Conservation (phyloP, 2,113 vertebrate genomes). For the Vidua chalybeata region DNA sequence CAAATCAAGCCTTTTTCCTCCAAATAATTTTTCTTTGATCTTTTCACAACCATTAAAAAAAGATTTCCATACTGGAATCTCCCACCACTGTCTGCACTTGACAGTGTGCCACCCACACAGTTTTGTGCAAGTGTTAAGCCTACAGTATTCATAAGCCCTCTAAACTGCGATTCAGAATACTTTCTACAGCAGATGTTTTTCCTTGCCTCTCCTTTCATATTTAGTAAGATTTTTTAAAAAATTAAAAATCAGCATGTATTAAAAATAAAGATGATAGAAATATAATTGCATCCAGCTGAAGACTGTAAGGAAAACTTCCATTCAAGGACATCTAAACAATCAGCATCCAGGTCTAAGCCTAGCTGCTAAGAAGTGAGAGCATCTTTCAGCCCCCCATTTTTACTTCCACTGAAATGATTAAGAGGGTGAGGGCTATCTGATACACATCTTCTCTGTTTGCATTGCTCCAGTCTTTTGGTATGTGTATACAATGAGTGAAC, state of each 20-base stretch:
- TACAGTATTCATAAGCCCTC: background rate
- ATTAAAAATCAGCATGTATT: background rate
- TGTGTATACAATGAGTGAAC: background rate
- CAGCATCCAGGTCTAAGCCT: background rate
- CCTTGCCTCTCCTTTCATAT: conserved; percentile 33
- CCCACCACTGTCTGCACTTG: conserved; percentile 41
- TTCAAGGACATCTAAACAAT: background rate
- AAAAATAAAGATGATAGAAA: conserved; percentile 30
- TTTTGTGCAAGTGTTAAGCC: conserved; percentile 30
- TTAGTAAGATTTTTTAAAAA: background rate
- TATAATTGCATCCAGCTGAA: conserved; percentile 36
- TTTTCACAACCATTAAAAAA: background rate
- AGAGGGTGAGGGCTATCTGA: background rate
- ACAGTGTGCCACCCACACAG: conserved; percentile 3
- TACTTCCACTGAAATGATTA: background rate
- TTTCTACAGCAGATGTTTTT: conserved; percentile 47
- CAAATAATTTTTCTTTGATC: background rate
- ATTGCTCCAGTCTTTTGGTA: background rate
- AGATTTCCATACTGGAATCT: conserved; percentile 12
- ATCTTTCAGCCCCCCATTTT: background rate
- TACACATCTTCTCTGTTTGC: background rate
- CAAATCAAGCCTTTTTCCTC: background rate
- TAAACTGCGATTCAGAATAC: conserved; percentile 4
- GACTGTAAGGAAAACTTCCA: background rate
- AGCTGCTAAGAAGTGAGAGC: background rate